Conservation (phyloP, 2,113 vertebrate species). For the Falco punctatus region DNA sequence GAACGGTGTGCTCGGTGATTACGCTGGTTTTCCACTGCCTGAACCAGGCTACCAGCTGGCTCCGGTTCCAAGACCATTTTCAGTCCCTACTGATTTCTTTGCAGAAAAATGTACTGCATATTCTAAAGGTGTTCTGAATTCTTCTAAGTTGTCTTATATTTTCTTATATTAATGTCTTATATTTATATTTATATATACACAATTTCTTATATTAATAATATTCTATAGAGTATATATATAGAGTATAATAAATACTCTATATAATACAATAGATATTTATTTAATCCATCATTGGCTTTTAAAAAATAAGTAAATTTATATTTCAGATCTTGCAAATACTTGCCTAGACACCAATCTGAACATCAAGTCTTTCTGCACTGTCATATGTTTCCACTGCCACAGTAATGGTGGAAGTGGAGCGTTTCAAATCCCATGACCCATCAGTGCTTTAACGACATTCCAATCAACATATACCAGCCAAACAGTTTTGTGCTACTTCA, state of each 20-base stretch:
- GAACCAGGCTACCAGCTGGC: not conserved
- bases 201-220: not conserved
- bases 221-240: too few species aligned
- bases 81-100: not conserved
- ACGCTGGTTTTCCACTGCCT: not conserved
- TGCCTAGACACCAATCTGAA: not conserved
- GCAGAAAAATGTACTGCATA: not conserved
- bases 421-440: not conserved
- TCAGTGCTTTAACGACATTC: not conserved
- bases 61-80: not conserved
- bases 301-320: not conserved
- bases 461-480: too few species aligned
- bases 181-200: too few species aligned
- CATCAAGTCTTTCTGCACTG: not conserved
- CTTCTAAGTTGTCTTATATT: not conserved
- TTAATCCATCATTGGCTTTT: not conserved
- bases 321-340: not conserved
- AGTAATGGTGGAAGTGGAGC: not conserved
- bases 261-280: not conserved
- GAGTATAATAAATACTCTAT: not conserved
- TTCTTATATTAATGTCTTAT: too few species aligned
- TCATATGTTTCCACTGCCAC: not conserved
- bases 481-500: not conserved
- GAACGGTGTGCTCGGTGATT: not conserved
- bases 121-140: not conserved